Percentiles rank a stretch among this genome's conserved stretches.
phyloP scores from a whole-genome alignment of 2,113 vertebrate genomes.

The Lophura nycthemera region DNA sequence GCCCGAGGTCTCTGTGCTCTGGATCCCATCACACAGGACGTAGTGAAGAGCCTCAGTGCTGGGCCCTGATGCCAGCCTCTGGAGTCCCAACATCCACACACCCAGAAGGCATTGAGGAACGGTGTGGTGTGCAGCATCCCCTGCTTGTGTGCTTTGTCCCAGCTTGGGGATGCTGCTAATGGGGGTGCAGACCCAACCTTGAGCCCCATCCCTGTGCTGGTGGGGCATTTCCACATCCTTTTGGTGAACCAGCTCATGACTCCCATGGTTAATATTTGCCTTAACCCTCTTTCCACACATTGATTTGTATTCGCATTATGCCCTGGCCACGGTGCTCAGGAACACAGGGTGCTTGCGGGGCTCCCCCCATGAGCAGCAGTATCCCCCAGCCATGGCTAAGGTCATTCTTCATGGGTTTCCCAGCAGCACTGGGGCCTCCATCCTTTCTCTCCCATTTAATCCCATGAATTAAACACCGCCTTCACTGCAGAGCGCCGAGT shows the following conservation, averaged over 20 bases:
- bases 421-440: not conserved
- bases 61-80: not conserved
- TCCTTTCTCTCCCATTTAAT: not conserved
- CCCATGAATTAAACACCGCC: not conserved
- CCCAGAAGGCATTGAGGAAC: not conserved
- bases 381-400: not conserved
- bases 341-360: not conserved
- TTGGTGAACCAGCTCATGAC: not conserved
- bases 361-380: not conserved
- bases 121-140: not conserved
- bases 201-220: not conserved
- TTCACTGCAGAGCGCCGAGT: rapidly evolving
- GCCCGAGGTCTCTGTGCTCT: not conserved
- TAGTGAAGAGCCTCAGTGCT: not conserved
- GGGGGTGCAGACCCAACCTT: not conserved
- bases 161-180: not conserved
- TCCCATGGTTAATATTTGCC: not conserved
- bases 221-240: not conserved
- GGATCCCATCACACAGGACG: not conserved
- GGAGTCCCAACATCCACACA: rapidly evolving
- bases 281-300: not conserved
- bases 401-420: not conserved
- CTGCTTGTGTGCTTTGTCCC: not conserved
- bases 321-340: not conserved
- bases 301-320: not conserved